phyloP scores from a whole-genome alignment of 2,888 invertebrate species.

The Diloba caeruleocephala region DNA sequence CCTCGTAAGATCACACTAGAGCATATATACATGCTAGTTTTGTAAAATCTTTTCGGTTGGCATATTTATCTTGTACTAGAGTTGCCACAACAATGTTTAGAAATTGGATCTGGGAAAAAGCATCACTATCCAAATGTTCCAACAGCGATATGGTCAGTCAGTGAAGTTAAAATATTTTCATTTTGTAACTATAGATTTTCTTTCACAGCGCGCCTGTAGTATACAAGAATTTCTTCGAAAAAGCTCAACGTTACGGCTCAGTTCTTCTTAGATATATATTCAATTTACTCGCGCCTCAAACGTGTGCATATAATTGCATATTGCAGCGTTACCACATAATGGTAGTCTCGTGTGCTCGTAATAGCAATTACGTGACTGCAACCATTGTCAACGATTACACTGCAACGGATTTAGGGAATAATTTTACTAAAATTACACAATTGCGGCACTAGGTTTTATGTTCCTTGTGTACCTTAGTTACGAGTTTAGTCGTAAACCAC shows the following conservation, averaged over 20 bases:
- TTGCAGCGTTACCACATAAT: slow-evolving; percentile 67
- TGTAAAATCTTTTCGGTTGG: no score
- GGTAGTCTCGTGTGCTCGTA: slow-evolving; percentile 75
- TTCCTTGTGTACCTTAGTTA: slow-evolving; percentile 7
- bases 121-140: no score
- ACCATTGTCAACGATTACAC: slow-evolving; percentile 66
- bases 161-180: no score
- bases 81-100: no score
- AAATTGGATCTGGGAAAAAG: no score
- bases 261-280: slow-evolving; percentile 52
- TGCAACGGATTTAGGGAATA: slow-evolving; percentile 40
- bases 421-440: slow-evolving; percentile 29
- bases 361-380: slow-evolving; percentile 77
- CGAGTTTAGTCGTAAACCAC: slow-evolving; percentile 10
- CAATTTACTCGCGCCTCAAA: slow-evolving; percentile 51
- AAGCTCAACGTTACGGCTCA: slow-evolving; percentile 24
- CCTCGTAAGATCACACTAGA: no score
- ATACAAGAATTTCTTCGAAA: not conserved
- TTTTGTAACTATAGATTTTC: no score
- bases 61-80: no score
- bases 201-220: not conserved
- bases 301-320: slow-evolving; percentile 68
- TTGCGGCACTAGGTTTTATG: slow-evolving; percentile 14
- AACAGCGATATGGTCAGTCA: no score
- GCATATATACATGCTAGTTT: no score